Base-by-base conservation (phyloP, 2,797 vertebrate genomes). In the Gambusia yucatana region DNA sequence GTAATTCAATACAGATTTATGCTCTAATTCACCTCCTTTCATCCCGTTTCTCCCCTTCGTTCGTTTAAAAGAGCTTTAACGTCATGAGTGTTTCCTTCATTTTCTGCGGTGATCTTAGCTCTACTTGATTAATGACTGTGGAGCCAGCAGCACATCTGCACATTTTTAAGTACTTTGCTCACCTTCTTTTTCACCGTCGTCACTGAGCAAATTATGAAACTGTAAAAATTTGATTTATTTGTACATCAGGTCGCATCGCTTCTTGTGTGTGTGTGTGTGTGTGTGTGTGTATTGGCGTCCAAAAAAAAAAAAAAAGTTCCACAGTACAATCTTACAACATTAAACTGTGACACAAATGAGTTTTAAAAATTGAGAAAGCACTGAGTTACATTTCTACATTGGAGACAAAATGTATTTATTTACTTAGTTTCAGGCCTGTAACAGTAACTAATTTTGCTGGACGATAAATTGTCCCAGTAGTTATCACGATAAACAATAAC, bases 1-100 rank as follows among this genome's bases (percentile, higher is more conserved):
- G 76, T 88, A 92, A 93, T 93, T 93, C 84, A 92, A 92, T 93
- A 92, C 90, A 89, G 89, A 93, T 92, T 93, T 89, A 88, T 22
- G 63, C 86, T 48, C 82, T 82, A 87, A 93, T 92, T 91, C 91
- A 87, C 85, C 82, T 87, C 76, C 84, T 88, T 86, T 88, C 82
- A 86, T 91, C 81, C 36, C 77, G 65, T 77, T 72, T 85, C 82
- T 41, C 85, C 86, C 87, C 88, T 84, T 81, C 84, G 81, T 86
- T 87, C 85, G 82, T 91, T 89, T 88, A 82, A 82, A 89, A 87
- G 69, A 87, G 84, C 69, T 85, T 91, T 87, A 89, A 90, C 87
- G 87, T 91, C 91, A 91, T 73, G 80, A 93, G 88, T 75, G 86
- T 77, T 78, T 85, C 86, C 82, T 87, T 90, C 75, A 74, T 86